Percentiles rank a stretch among this genome's conserved stretches.
Conservation (phyloP, 2,888 invertebrate genomes). For the Subacronicta megacephala region DNA sequence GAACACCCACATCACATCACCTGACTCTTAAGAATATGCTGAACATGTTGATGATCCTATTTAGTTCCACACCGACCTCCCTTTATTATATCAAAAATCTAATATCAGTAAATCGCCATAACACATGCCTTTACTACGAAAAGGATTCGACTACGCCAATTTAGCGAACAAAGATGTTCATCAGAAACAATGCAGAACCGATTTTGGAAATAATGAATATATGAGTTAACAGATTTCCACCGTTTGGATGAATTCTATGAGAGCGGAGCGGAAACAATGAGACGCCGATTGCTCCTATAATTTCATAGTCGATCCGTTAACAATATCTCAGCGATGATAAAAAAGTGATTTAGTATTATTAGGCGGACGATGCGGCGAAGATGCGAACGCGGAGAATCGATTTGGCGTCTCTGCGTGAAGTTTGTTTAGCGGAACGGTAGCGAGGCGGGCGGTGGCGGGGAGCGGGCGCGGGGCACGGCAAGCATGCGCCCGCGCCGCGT, state of each 20-base stretch:
- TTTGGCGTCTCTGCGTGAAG: slow-evolving; percentile 85
- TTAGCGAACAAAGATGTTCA: slow-evolving; percentile 85
- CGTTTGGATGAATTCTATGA: slow-evolving; percentile 71
- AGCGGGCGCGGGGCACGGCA: slow-evolving; percentile 44
- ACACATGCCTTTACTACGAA: slow-evolving; percentile 67
- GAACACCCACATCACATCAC: slow-evolving; percentile 61
- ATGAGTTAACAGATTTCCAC: slow-evolving; percentile 78
- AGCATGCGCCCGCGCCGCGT: slow-evolving; percentile 73
- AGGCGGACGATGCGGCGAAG: slow-evolving; percentile 75
- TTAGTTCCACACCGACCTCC: slow-evolving; percentile 72
- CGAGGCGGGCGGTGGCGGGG: slow-evolving; percentile 49
- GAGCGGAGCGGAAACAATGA: slow-evolving; percentile 80
- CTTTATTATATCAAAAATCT: slow-evolving; percentile 74
- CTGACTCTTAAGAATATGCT: slow-evolving; percentile 49
- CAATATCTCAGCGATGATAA: slow-evolving; percentile 78
- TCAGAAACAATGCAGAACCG: slow-evolving; percentile 85
- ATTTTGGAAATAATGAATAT: slow-evolving; percentile 80
- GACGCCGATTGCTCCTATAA: slow-evolving; percentile 75
- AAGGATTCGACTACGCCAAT: slow-evolving; percentile 76
- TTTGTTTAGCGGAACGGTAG: slow-evolving; percentile 87
- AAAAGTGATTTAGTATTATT: slow-evolving; percentile 85
- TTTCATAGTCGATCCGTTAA: slow-evolving; percentile 85
- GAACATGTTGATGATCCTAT: slow-evolving; percentile 70
- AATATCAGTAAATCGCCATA: slow-evolving; percentile 76
- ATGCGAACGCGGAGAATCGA: slow-evolving; percentile 85